Base-by-base conservation (phyloP, 2,797 vertebrate species). In the Chelon labrosus region DNA sequence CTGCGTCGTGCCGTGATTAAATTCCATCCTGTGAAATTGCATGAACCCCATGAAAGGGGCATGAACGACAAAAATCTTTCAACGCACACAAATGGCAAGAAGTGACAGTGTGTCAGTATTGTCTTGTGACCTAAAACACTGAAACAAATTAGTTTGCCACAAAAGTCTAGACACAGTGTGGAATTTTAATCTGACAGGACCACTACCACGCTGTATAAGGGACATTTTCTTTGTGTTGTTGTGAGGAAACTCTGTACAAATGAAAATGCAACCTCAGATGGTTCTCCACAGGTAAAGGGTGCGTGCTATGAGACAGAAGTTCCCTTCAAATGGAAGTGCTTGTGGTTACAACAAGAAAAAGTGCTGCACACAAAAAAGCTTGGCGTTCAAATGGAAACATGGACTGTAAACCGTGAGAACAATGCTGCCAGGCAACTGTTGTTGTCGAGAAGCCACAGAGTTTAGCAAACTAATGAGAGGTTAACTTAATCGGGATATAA, bases 81-180 rank as follows among this genome's bases (percentile, higher is more conserved):
- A 67, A 59, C 9, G 1, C 7, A 39, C 14, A 44, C 2, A 9
- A n/a, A 35, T 46, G 8, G 47, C n/a, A 39, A 39, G 14, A 47
- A 51, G 50, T 22, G 7, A 49, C 17, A 35, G 9, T 46, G 35
- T n/a, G 13, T 41, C 22, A 22, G 37, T 44, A 44, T 22, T 2
- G 0, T 35, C 51, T 60, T 66, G 4, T 62, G 51, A 74, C 65
- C 31, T n/a, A 19, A 51, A 52, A 56, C 74, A 46, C 7, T 27
- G 37, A 46, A 35, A 54, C 22, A 37, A 62, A 69, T 39, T 19
- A 5, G 10, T 39, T 22, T 60, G 51, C 31, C 5, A 17, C 19
- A 56, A 59, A 73, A 65, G 57, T 80, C 58, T 44, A 39, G 65
- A 57, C 46, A 38, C 70, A 60, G 62, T 77, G 12, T 73, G 27